Evolutionary conservation across 2,888 invertebrate genomes (phyloP), one percentile per base, ranked within the genome.

Genomic region (Caenorhabditis sp.): DNA sequence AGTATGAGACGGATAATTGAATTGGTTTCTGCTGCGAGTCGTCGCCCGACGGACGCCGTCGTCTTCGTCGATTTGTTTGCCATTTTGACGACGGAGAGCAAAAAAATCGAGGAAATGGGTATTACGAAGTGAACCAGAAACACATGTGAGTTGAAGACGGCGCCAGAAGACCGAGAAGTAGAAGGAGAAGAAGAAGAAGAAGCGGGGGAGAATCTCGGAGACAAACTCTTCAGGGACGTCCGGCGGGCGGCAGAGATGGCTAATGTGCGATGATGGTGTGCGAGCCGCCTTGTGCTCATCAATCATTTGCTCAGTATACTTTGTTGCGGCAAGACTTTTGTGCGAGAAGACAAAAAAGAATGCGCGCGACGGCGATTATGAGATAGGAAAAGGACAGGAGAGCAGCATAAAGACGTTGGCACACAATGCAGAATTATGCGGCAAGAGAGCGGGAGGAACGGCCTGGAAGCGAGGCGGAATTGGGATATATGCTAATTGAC

Each of bases 261-360:
- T 76, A 76, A 76, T 76, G 76, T 76, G 76, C 76, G 61, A 76
- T 76, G 67, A 76, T 76, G 28, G 56, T 76, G 55, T 20, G 67
- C 55, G 67, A 65, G 65, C 53, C 67, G 67, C 67, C 67, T 67
- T 67, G 67, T 67, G 50, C 61, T 76, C 76, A 76, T 76, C 76
- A 76, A 76, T 76, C 76, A 76, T 76, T 76, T 47, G 67, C 44
- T 67, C 61, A 58, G 60, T 64, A 56, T 60, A 51, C 67, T 67
- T 60, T 20, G 26, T 40, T 40, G 40, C 6, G 47, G 58, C n/a
- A n/a, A 60, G 60, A 50, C 58, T 64, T 62, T 56, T 56, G 68
- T 68, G 44, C 4, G 32, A 35, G 44, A 55, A 50, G 40, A 62
- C 47, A 62, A 64, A 72, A 72, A 64, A 44, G 40, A 40, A 40